Percentiles rank a stretch among this genome's conserved stretches.
Conservation (phyloP, 2,888 invertebrate species). For the Limnephilus lunatus region DNA sequence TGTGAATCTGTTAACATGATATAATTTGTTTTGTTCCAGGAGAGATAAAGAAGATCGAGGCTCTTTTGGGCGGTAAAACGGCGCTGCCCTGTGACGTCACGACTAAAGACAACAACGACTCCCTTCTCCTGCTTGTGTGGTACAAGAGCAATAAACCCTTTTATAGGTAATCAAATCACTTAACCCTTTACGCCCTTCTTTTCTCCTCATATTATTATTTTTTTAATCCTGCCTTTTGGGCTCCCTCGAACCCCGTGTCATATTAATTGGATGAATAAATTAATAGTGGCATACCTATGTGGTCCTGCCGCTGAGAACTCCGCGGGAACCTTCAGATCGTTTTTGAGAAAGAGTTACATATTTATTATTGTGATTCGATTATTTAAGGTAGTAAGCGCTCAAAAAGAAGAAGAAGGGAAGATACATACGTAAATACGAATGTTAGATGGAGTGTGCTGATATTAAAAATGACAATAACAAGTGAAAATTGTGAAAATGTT, state of each 20-base stretch:
- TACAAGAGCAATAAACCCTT: constrained; percentile 81
- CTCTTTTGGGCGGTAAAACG: constrained; percentile 77
- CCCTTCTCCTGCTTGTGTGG: constrained; percentile 81
- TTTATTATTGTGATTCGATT: no score
- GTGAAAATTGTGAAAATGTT: no score
- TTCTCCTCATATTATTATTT: neutral
- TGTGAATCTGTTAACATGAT: neutral
- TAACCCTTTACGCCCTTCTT: neutral
- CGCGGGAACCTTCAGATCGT: neutral
- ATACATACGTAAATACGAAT: no score
- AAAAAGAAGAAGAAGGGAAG: no score
- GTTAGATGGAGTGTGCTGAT: no score
- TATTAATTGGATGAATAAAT: neutral
- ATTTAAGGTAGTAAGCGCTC: no score
- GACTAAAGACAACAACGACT: constrained; percentile 76
- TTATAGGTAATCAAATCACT: constrained; percentile 75
- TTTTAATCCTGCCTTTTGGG: neutral
- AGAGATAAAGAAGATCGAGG: constrained; percentile 76
- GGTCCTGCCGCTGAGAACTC: neutral
- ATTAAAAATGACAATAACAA: no score
- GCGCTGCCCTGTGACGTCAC: constrained; percentile 78
- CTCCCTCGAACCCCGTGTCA: neutral
- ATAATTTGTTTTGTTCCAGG: constrained; percentile 70
- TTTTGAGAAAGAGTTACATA: no score
- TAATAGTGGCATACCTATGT: neutral